Conservation (phyloP, 1,140 invertebrate genomes). For the Chymomyza costata region DNA sequence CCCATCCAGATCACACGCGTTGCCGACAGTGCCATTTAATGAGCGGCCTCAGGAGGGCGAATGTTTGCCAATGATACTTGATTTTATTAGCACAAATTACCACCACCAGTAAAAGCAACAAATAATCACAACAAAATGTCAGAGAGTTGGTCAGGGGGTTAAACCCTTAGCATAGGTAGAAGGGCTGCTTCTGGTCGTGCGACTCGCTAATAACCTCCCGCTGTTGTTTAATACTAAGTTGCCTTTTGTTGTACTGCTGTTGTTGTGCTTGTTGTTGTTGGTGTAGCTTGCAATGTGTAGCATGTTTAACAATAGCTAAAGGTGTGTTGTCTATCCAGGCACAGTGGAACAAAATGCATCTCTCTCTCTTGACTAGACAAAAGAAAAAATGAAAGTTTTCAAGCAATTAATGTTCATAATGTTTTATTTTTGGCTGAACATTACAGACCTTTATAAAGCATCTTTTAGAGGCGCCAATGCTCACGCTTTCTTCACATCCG, state of each 20-base stretch:
- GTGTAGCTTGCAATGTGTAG: not conserved
- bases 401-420: too few species aligned
- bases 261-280: not conserved
- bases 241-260: not conserved
- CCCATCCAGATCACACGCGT: conserved; percentile 25
- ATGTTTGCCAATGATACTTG: conserved; percentile 67
- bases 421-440: too few species aligned
- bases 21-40: conserved; percentile 11
- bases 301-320: conserved; percentile 3
- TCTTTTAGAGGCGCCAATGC: too few species aligned
- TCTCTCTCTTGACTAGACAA: too few species aligned
- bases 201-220: conserved; percentile 71
- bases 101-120: conserved; percentile 51
- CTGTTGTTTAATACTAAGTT: conserved; percentile 47
- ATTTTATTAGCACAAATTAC: conserved; percentile 74
- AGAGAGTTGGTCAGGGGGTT: conserved; percentile 28
- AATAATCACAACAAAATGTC: conserved; percentile 69
- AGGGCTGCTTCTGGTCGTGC: conserved; percentile 18
- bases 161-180: conserved; percentile 19
- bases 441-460: too few species aligned
- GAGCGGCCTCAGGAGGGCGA: conserved; percentile 3
- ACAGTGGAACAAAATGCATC: not conserved
- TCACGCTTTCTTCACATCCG: too few species aligned
- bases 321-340: not conserved
- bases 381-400: too few species aligned